Conservation (phyloP, 2,113 vertebrate species). For the Talpa occidentalis region DNA sequence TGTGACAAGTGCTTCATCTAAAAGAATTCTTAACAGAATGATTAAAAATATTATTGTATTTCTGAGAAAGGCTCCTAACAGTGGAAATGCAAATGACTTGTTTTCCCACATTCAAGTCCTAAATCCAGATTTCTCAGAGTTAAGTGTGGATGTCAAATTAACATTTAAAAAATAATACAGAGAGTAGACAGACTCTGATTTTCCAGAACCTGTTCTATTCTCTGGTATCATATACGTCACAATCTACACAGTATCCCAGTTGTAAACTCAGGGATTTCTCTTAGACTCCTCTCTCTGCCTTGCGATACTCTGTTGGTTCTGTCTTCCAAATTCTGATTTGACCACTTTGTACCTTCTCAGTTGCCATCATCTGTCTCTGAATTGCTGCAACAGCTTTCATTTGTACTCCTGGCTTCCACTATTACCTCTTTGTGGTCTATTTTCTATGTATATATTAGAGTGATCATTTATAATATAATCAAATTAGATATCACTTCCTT, state of each 20-base stretch:
- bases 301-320: background rate
- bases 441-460: background rate
- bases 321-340: background rate
- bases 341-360: background rate
- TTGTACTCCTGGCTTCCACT: background rate
- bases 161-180: background rate
- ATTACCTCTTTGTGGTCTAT: background rate
- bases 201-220: background rate
- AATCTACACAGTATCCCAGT: background rate
- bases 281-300: background rate
- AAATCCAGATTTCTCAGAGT: background rate
- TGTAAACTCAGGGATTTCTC: too few species aligned
- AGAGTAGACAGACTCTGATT: background rate
- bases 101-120: background rate
- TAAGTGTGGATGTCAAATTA: background rate
- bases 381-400: background rate
- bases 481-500: background rate
- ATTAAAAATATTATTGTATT: background rate
- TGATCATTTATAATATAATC: background rate
- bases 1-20: background rate
- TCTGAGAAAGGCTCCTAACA: background rate
- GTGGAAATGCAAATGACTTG: background rate
- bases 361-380: background rate
- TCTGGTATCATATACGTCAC: background rate
- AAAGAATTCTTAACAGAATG: constrained; percentile 9